Evolutionary conservation across 2,797 vertebrate genomes (phyloP), one percentile per base, ranked within the genome.

Genomic region (Numenius phaeopus): DNA sequence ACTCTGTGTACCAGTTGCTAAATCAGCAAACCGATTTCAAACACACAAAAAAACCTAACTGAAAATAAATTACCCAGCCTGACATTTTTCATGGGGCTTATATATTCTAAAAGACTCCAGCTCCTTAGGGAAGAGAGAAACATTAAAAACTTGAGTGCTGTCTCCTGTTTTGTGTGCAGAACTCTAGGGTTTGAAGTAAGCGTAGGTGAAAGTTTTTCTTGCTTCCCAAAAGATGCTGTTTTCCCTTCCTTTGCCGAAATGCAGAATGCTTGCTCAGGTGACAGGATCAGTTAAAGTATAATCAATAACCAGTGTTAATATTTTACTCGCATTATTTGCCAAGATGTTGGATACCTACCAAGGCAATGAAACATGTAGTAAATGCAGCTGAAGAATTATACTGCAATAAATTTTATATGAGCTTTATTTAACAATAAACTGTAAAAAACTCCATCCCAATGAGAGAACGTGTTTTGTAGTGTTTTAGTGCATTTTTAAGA

Each of bases 341-440:
- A 72, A 94, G 61, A 14, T 52, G 55, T 32, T 95, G 89, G 82
- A 55, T 91, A 34, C 72, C 3, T 9, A 88, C 82, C 79, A 85
- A 52, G 65, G 92, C 82, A 90, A 50, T 96, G 90, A 92, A 94
- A 90, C 46, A 29, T 27, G 61, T 39, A 73, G 64, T 94, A 95
- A 95, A 94, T 47, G 72, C 92, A 94, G 82, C 84, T 94, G 82
- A 81, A 94, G 95, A 94, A 94, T 92, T 95, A 94, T 47, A 81
- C 30, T 64, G 76, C 89, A 83, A 15, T 96, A 96, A 94, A 94
- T 94, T 94, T 92, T 83, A 81, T 76, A 92, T 97, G 61, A 96
- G 89, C 87, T 94, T 94, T 96, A 92, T 97, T 96, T 97, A 97
- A 94, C 10, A 80, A 75, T 72, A 57, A 89, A 88, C 65, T 78